Base-by-base conservation (phyloP, 2,113 vertebrate species). In the Equus przewalskii region DNA sequence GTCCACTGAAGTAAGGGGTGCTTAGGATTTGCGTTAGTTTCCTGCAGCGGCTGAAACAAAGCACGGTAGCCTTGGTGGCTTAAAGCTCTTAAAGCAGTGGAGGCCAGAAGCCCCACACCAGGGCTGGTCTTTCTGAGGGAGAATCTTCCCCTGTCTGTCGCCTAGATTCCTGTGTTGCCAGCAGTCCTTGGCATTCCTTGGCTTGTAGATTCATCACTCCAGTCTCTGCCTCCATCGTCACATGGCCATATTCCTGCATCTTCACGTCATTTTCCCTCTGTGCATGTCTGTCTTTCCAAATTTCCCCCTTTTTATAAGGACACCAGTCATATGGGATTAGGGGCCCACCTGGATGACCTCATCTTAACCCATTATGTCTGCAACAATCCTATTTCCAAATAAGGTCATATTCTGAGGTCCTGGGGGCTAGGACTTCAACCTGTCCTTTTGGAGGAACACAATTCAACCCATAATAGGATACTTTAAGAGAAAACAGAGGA, bases 201-300 rank as follows among this genome's bases (percentile, higher is more conserved):
- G 22, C 46, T 21, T 28, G 22, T 8, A 7, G 49, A 4, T 16
- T 7, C 16, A 6, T 49, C 46, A 9, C 46, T 28, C 33, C 26
- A 1, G 11, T 3, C 10, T 11, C 89, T 1, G 7, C n/a, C 65
- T 46, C 60, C 7, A 10, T 18, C 44, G 51, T 14, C 15, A 19
- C 7, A 4, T 0, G 0, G 44, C 76, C 9, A 2, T 22, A 49
- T 33, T 44, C 36, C 51, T 41, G 6, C 7, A 8, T n/a, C 36
- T 5, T 1, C 21, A 24, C 14, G 0, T 24, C 3, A 5, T 33
- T 78, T 33, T 81, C 78, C 9, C 12, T 24, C 78, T 92, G 65
- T 0, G 21, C 79, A 12, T 7, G 2, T 67, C n/a, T 56, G 33
- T 46, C 65, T 49, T 51, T 44, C n/a, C 36, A 82, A 7, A 19